Percentiles rank a stretch among this genome's conserved stretches.
phyloP scores from a whole-genome alignment of 1,140 invertebrate species.

The Calliphora vicina region DNA sequence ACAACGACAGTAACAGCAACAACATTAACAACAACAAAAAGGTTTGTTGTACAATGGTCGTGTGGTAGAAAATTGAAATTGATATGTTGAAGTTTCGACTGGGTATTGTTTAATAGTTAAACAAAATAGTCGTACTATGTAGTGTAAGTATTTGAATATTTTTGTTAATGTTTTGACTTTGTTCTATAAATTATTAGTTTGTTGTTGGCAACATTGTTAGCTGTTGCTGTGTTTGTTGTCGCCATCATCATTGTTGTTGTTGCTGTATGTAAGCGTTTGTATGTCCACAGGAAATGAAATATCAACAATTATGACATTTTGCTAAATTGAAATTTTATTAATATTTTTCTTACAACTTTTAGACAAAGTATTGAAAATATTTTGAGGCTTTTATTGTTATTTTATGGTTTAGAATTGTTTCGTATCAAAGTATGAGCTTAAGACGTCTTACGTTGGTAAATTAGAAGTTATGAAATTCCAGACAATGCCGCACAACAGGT shows the following conservation, averaged over 20 bases:
- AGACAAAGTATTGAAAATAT: background rate
- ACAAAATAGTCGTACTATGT: no score
- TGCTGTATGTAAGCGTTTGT: background rate
- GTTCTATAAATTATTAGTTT: conserved; percentile 5
- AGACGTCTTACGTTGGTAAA: no score
- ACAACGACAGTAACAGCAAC: background rate
- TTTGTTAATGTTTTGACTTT: background rate
- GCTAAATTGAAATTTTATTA: conserved; percentile 23
- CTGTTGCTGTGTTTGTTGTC: background rate
- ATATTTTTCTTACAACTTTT: background rate
- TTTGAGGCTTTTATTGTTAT: background rate
- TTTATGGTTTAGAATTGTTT: no score
- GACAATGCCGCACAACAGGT: no score
- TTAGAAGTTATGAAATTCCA: no score
- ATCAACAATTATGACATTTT: conserved; percentile 26
- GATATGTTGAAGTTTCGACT: conserved; percentile 20
- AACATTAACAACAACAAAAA: background rate
- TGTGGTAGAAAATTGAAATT: conserved; percentile 17
- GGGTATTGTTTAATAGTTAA: background rate
- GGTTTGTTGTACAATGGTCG: background rate
- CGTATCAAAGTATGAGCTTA: no score
- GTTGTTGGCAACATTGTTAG: background rate
- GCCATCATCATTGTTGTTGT: background rate
- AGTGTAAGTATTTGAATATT: background rate
- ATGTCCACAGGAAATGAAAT: conserved; percentile 19